phyloP scores from a whole-genome alignment of 2,888 invertebrate genomes.

The Phyllotreta striolata region DNA sequence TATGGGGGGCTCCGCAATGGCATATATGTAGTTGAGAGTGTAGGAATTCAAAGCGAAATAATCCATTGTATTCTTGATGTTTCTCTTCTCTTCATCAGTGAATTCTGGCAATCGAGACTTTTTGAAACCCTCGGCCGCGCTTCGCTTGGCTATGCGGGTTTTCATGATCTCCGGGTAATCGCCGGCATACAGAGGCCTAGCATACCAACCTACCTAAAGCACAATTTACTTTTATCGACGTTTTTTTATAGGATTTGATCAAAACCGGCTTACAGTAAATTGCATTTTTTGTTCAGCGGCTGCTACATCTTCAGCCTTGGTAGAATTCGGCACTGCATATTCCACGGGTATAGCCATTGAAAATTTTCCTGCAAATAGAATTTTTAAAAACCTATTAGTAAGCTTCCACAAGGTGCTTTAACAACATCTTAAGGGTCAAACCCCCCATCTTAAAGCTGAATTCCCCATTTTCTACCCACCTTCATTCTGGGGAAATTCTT shows the following conservation, averaged over 20 bases:
- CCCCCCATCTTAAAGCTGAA: too few species aligned
- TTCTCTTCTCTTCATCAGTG: conserved; percentile 66
- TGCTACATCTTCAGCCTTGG: conserved; percentile 61
- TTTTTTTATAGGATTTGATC: background rate
- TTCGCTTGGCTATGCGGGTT: conserved; percentile 65
- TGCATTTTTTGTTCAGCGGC: conserved; percentile 63
- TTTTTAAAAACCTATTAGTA: background rate
- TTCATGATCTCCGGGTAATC: conserved; percentile 74
- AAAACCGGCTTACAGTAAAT: conserved; percentile 32
- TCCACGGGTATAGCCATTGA: conserved; percentile 67
- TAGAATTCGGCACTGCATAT: conserved; percentile 65
- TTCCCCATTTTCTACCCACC: conserved; percentile 39
- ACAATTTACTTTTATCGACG: conserved; percentile 5
- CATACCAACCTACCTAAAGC: conserved; percentile 41
- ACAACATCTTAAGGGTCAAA: too few species aligned
- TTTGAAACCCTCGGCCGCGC: conserved; percentile 66
- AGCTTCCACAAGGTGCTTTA: background rate
- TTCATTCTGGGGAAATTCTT: conserved; percentile 54
- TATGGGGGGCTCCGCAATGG: conserved; percentile 21
- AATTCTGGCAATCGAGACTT: conserved; percentile 72
- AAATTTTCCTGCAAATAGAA: conserved; percentile 52
- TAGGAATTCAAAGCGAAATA: conserved; percentile 81
- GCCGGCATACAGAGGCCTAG: conserved; percentile 70
- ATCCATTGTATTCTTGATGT: conserved; percentile 71
- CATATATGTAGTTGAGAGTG: conserved; percentile 54